Conservation (phyloP, 2,113 vertebrate species). For the Sapayoa aenigma region DNA sequence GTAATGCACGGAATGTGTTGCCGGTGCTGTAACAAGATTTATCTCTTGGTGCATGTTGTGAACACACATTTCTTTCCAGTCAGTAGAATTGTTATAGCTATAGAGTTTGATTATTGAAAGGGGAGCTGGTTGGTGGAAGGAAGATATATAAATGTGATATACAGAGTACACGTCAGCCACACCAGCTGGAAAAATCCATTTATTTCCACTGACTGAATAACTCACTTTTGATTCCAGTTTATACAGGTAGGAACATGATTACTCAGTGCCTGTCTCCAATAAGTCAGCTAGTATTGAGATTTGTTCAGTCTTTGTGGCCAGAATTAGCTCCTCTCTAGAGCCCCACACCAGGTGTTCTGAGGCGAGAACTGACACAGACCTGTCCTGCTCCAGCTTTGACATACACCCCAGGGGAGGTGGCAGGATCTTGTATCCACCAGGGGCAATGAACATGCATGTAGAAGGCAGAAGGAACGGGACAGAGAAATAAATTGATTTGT, state of each 20-base stretch:
- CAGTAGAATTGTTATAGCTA: constrained; percentile 55
- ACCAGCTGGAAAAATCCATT: constrained; percentile 62
- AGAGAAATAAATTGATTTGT: neutral
- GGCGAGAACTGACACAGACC: neutral
- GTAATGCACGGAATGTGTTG: constrained; percentile 55
- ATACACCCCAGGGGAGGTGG: neutral
- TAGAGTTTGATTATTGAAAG: constrained; percentile 59
- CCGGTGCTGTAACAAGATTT: constrained; percentile 49
- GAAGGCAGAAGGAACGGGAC: neutral
- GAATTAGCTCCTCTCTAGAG: neutral
- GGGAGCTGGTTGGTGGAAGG: constrained; percentile 27
- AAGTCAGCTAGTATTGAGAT: neutral
- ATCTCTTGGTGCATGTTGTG: constrained; percentile 54
- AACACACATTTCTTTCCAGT: constrained; percentile 65
- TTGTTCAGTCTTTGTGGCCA: neutral
- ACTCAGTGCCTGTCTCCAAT: neutral
- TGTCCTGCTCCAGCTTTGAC: neutral
- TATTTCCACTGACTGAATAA: constrained; percentile 61
- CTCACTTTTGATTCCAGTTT: constrained; percentile 48
- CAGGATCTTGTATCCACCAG: neutral
- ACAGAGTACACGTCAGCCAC: constrained; percentile 24
- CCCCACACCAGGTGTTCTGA: neutral
- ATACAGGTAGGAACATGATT: constrained; percentile 52
- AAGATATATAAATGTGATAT: constrained; percentile 60
- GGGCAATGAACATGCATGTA: neutral